Evolutionary conservation across 2,888 invertebrate genomes (phyloP), one percentile per base, ranked within the genome.

Genomic region (Lacanobia oleracea): DNA sequence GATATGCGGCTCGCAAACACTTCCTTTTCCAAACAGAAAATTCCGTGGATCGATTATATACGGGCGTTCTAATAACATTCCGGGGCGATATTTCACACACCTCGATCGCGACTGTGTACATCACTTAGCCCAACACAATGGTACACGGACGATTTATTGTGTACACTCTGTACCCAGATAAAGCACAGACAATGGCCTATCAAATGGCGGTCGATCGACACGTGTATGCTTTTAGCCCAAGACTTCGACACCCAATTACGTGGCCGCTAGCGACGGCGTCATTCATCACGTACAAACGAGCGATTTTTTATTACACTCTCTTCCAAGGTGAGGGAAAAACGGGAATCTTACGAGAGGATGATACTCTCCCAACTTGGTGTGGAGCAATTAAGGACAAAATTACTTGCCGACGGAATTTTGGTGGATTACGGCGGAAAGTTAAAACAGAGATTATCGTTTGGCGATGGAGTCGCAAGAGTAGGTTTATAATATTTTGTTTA

Each of bases 191-290:
- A 95, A 95, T 94, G 90, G 93, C 86, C 91, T 92, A 93, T 93
- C 93, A 89, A 93, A 93, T 93, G 90, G 89, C 90, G 90, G 88
- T 83, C 78, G 89, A 90, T 91, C 91, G 87, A 95, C 95, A 95
- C 90, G 95, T 95, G 95, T 95, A 94, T 95, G 95, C 95, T 95
- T 94, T 95, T 94, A 95, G 93, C 91, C 84, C 88, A 88, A 93
- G 92, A 91, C 94, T 93, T 94, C 93, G 93, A 94, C 94, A 94
- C 93, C 94, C 94, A 95, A 95, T 96, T 95, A 95, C 93, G 91
- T 89, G 88, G 88, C 87, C 84, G 88, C 90, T 89, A 92, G 89
- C 91, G 88, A 83, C 81, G 79, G 84, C 80, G 88, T 93, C 94
- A 93, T 94, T 94, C 92, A 94, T 95, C 94, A 95, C 91, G 88